Conservation (phyloP, 2,888 invertebrate genomes). For the Drosophila suboccidentalis region DNA sequence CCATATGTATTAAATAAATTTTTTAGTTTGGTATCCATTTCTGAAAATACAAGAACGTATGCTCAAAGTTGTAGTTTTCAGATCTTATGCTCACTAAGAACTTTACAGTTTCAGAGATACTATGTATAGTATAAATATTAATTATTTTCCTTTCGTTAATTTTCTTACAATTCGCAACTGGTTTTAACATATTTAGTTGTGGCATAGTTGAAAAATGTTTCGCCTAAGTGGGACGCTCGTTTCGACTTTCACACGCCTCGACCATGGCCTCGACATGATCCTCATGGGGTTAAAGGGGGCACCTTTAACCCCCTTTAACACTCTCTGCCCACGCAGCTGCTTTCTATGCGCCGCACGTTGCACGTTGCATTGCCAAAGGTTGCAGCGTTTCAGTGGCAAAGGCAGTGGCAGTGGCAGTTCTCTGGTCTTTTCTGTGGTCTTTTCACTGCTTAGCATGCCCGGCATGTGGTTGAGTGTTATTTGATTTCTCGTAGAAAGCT, state of each 20-base stretch:
- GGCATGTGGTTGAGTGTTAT: slow-evolving; percentile 51
- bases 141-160: neutral
- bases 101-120: too few relatives aligned
- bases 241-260: slow-evolving; percentile 63
- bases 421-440: neutral
- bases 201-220: neutral
- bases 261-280: slow-evolving; percentile 14
- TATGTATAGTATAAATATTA: too few relatives aligned
- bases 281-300: neutral
- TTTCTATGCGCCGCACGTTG: slow-evolving; percentile 48
- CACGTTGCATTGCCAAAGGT: slow-evolving; percentile 41
- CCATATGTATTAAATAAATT: too few relatives aligned
- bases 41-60: too few relatives aligned
- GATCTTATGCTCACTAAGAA: too few relatives aligned
- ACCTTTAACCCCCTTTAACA: slow-evolving; percentile 30
- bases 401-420: slow-evolving; percentile 5
- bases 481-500: slow-evolving; percentile 63
- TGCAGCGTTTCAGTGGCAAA: slow-evolving; percentile 17
- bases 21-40: too few relatives aligned
- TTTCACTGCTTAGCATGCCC: slow-evolving; percentile 64
- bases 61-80: too few relatives aligned
- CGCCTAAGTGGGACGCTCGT: slow-evolving; percentile 7
- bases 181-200: neutral
- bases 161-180: neutral
- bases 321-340: neutral